Conservation (phyloP, 2,888 invertebrate genomes). For the Anoncus sp. region DNA sequence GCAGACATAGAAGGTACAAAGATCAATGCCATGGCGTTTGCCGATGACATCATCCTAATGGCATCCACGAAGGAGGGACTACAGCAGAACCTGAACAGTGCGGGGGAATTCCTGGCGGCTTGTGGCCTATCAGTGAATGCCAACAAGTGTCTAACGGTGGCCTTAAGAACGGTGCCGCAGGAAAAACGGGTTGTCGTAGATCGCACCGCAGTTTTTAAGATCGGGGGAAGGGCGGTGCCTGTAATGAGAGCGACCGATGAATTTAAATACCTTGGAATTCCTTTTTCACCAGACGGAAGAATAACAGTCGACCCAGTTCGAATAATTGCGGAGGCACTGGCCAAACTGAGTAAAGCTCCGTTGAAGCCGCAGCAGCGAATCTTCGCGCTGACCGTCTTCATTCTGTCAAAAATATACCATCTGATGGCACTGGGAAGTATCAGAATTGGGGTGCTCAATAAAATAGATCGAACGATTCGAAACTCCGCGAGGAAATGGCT, state of each 20-base stretch:
- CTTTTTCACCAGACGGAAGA: conserved; percentile 19
- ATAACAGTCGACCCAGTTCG: neutral
- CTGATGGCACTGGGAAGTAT: neutral
- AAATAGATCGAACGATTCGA: conserved; percentile 29
- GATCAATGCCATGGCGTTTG: conserved; percentile 61
- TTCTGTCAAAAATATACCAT: conserved; percentile 48
- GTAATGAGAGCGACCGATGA: too few species aligned
- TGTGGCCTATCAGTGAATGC: conserved; percentile 20
- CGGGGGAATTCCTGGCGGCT: neutral
- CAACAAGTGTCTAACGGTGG: conserved; percentile 72
- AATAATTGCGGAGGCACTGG: neutral
- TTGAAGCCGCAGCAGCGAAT: conserved; percentile 61
- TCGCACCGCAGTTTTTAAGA: neutral
- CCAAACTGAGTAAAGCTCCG: neutral
- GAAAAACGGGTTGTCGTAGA: conserved; percentile 1
- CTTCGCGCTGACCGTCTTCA: conserved; percentile 43
- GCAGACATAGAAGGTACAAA: neutral
- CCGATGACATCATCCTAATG: conserved; percentile 62
- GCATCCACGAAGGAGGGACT: conserved; percentile 45
- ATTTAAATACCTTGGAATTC: too few species aligned
- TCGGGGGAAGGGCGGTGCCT: neutral
- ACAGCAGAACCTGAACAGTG: conserved; percentile 3
- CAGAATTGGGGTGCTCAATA: conserved; percentile 28
- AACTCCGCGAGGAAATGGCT: conserved; percentile 34
- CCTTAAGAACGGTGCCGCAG: conserved; percentile 1